phyloP scores from a whole-genome alignment of 2,888 invertebrate species.

The Callinectes sapidus region DNA sequence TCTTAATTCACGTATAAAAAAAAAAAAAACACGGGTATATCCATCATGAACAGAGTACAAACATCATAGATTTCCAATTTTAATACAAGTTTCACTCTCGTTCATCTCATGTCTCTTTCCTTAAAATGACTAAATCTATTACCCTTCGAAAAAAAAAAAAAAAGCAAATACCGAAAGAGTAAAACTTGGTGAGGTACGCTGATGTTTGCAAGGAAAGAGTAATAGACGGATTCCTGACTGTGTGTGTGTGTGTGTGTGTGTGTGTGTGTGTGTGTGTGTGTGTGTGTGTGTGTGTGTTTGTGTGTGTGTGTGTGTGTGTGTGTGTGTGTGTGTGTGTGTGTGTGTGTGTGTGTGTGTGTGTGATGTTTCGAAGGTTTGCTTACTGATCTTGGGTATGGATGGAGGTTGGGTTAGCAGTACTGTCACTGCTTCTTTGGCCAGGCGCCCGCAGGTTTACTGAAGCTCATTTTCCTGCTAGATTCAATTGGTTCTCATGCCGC shows the following conservation, averaged over 20 bases:
- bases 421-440: not conserved
- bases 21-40: too few species aligned
- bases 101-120: not conserved
- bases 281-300: constrained; percentile 5
- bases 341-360: constrained; percentile 41
- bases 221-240: constrained; percentile 1
- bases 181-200: not conserved
- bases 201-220: not conserved
- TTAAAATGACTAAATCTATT: not conserved
- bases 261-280: constrained; percentile 40
- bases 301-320: constrained; percentile 25
- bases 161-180: not conserved
- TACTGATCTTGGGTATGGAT: not conserved
- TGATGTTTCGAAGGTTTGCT: not conserved
- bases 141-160: too few species aligned
- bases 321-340: constrained; percentile 41
- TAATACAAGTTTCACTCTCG: not conserved
- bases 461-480: not conserved
- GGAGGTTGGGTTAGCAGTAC: not conserved
- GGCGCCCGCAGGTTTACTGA: not conserved
- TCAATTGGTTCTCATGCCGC: not conserved
- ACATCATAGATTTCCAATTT: not conserved
- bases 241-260: constrained; percentile 47
- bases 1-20: too few species aligned
- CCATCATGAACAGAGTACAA: not conserved